Conservation (phyloP, 1,140 invertebrate genomes). For the Himalopsyche phryganea region DNA sequence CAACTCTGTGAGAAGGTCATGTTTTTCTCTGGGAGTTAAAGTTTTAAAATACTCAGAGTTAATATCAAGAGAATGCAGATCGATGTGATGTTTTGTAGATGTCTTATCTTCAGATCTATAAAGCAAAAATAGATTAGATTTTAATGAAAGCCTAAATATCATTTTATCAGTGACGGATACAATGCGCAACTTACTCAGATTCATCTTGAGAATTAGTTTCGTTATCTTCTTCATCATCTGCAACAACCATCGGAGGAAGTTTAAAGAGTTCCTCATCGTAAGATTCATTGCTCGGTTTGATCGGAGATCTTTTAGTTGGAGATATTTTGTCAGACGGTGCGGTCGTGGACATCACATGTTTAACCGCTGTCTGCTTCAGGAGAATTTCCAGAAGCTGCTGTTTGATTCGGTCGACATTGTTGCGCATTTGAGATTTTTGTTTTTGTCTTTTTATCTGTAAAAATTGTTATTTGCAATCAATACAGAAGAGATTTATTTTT, state of each 20-base stretch:
- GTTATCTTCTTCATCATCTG: conserved; percentile 34
- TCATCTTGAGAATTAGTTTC: conserved; percentile 37
- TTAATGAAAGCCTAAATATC: too few relatives aligned
- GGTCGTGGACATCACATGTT: conserved; percentile 57
- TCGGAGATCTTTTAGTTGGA: conserved; percentile 30
- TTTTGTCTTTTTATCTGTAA: conserved; percentile 72
- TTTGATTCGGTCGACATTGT: conserved; percentile 68
- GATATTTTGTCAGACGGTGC: conserved; percentile 47
- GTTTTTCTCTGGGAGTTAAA: conserved; percentile 82
- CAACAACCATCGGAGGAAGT: conserved; percentile 62
- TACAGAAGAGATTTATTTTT: too few relatives aligned
- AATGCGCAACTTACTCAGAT: conserved; percentile 14
- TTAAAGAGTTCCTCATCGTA: conserved; percentile 67
- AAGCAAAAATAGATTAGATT: background rate
- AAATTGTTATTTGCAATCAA: too few relatives aligned
- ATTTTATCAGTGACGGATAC: too few relatives aligned
- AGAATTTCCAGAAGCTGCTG: conserved; percentile 64
- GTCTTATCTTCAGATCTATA: conserved; percentile 16
- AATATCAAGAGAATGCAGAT: conserved; percentile 78
- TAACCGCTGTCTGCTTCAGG: conserved; percentile 59
- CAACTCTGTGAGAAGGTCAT: conserved; percentile 88
- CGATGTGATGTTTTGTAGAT: conserved; percentile 41
- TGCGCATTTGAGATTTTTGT: conserved; percentile 68
- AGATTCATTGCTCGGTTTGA: conserved; percentile 23
- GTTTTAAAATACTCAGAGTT: conserved; percentile 73